A percentile compares a stretch with the other conserved stretches of the same genome.
Conservation (phyloP, 2,113 vertebrate species). For the Gorsachius goisagi region DNA sequence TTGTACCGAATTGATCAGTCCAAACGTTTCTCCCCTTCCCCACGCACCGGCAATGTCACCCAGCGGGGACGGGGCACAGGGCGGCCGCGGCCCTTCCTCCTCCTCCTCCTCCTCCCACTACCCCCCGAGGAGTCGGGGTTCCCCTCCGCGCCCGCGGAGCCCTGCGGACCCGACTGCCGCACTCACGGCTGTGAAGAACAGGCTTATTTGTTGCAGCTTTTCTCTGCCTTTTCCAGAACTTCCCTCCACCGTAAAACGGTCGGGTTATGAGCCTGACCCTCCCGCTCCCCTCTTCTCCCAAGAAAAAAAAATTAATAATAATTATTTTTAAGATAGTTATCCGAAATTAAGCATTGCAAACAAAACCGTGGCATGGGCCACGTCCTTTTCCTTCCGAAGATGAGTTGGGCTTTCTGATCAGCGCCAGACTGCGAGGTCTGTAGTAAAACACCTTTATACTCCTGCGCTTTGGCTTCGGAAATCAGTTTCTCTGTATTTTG, state of each 20-base stretch:
- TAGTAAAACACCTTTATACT: constrained; percentile 60
- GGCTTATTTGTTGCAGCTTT: constrained; percentile 2
- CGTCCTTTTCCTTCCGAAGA: constrained; percentile 8
- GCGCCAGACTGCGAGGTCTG: constrained; percentile 58
- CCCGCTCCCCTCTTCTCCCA: background rate
- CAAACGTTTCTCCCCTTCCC: constrained; percentile 20
- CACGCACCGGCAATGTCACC: background rate
- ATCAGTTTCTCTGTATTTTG: constrained; percentile 49
- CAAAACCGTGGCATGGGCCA: background rate
- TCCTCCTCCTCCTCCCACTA: too few relatives aligned
- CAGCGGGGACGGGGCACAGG: background rate
- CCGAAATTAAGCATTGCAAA: constrained; percentile 1
- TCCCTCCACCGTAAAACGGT: background rate
- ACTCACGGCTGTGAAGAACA: background rate
- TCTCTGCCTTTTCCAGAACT: background rate
- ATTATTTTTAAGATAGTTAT: background rate
- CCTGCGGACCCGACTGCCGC: background rate
- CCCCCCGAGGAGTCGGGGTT: background rate
- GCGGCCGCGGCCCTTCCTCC: background rate
- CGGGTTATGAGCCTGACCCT: background rate
- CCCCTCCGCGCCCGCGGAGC: background rate
- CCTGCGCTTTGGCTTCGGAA: constrained; percentile 50
- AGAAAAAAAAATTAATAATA: background rate
- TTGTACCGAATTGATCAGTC: constrained; percentile 66
- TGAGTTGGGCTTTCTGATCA: background rate